These are phyloP conservation scores for Ophioderma brevispina DNA, from an alignment of 35 echinoderm and acorn worm species.

Conservation along the genomic window DNA sequence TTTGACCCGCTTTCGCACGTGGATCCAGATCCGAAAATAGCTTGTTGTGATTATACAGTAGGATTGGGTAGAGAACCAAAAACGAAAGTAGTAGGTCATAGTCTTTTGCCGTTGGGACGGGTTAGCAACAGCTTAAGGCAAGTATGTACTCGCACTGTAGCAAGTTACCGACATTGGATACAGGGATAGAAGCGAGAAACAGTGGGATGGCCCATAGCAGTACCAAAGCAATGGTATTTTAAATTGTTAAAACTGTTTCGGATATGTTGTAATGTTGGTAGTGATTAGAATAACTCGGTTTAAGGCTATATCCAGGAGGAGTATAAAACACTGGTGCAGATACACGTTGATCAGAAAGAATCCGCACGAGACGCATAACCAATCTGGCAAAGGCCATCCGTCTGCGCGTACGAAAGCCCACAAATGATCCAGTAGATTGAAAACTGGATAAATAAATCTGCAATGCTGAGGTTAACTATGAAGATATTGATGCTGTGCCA, in stretches of 20 bases:
- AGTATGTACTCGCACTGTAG: constrained; percentile 42
- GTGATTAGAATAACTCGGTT: constrained; percentile 66
- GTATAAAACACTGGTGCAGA: constrained; percentile 40
- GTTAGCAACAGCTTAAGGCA: constrained; percentile 8
- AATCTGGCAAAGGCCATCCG: constrained; percentile 14
- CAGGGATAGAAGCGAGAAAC: constrained; percentile 15
- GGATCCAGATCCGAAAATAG: constrained; percentile 1
- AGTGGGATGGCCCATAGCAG: constrained; percentile 61
- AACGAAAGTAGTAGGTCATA: constrained; percentile 18
- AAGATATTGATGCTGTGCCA: constrained; percentile 58
- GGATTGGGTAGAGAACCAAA: constrained; percentile 11
- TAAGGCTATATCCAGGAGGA: constrained; percentile 54
- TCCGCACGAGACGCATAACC: constrained; percentile 35
- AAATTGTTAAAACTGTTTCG: background rate
- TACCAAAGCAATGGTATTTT: constrained; percentile 18
- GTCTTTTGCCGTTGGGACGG: background rate
- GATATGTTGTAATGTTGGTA: constrained; percentile 8
- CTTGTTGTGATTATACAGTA: constrained; percentile 19
- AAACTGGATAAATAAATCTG: constrained; percentile 57
- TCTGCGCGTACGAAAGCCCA: constrained; percentile 23
- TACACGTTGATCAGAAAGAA: constrained; percentile 18
- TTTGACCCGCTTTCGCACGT: constrained; percentile 14
- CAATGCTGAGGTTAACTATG: constrained; percentile 44
- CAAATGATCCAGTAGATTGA: constrained; percentile 3
- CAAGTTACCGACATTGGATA: constrained; percentile 46